Conservation (phyloP, 1,140 invertebrate genomes). For the Drosophila teissieri region DNA sequence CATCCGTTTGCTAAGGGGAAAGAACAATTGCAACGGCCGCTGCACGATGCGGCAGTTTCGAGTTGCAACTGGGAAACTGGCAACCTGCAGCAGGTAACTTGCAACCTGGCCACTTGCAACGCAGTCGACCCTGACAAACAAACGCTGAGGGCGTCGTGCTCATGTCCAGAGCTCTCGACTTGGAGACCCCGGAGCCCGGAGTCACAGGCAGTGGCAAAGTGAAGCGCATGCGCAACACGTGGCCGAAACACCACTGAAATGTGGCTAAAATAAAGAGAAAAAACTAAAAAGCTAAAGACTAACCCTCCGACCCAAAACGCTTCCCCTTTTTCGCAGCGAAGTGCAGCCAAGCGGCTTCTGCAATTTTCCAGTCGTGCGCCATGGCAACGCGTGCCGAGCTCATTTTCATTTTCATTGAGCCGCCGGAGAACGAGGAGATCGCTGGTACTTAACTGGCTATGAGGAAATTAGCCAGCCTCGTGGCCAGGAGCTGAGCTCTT, state of each 20-base stretch:
- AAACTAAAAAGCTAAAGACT: neutral
- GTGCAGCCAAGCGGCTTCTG: conserved; percentile 72
- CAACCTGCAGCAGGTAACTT: conserved; percentile 31
- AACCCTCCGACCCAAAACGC: conserved; percentile 24
- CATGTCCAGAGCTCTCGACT: conserved; percentile 60
- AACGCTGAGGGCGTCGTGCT: conserved; percentile 75
- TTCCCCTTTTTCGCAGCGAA: conserved; percentile 26
- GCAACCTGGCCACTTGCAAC: conserved; percentile 40
- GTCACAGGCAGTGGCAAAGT: neutral
- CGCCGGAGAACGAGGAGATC: neutral
- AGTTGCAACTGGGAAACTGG: conserved; percentile 34
- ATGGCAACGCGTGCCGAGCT: conserved; percentile 74
- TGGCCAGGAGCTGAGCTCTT: conserved; percentile 23
- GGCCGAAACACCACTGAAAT: conserved; percentile 54
- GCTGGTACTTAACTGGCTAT: conserved; percentile 12
- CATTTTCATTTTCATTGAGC: conserved; percentile 78
- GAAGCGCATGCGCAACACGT: conserved; percentile 81
- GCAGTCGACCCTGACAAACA: conserved; percentile 82
- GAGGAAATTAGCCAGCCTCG: conserved; percentile 51
- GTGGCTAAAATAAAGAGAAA: conserved; percentile 15
- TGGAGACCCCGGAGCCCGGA: conserved; percentile 31
- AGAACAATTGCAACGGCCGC: conserved; percentile 72
- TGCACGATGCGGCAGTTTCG: conserved; percentile 70
- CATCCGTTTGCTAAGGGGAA: conserved; percentile 45
- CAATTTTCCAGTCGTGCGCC: conserved; percentile 80